Conservation (phyloP, 2,113 vertebrate species). For the Aleadryas rufinucha region DNA sequence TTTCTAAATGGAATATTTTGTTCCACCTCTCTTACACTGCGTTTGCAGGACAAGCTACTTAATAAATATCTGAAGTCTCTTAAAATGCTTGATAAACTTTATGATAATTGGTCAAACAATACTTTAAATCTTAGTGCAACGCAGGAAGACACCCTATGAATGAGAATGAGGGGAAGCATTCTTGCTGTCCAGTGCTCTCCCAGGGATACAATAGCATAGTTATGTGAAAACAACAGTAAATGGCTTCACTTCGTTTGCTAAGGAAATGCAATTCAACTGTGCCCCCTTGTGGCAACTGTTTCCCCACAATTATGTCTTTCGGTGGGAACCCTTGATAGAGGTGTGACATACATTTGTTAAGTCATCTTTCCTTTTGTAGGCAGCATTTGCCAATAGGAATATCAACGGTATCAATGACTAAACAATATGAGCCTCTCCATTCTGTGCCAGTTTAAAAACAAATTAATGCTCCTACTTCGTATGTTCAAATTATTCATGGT, state of each 20-base stretch:
- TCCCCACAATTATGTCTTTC: background rate
- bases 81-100: background rate
- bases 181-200: constrained; percentile 49
- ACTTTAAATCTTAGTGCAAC: background rate
- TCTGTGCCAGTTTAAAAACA: background rate
- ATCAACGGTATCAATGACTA: background rate
- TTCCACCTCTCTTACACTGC: background rate
- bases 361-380: background rate
- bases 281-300: constrained; percentile 64
- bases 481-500: background rate
- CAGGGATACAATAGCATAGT: constrained; percentile 25
- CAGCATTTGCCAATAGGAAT: background rate
- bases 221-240: constrained; percentile 32
- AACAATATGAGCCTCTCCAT: background rate
- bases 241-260: background rate
- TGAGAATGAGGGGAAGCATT: constrained; percentile 39
- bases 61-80: background rate
- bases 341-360: background rate
- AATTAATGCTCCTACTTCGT: background rate
- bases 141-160: background rate
- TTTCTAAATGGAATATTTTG: background rate
- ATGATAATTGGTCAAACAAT: background rate
- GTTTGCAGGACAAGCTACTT: background rate
- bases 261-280: constrained; percentile 43
- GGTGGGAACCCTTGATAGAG: background rate